Conservation (phyloP, 2,797 vertebrate genomes). For the Anabacerthia variegaticeps region DNA sequence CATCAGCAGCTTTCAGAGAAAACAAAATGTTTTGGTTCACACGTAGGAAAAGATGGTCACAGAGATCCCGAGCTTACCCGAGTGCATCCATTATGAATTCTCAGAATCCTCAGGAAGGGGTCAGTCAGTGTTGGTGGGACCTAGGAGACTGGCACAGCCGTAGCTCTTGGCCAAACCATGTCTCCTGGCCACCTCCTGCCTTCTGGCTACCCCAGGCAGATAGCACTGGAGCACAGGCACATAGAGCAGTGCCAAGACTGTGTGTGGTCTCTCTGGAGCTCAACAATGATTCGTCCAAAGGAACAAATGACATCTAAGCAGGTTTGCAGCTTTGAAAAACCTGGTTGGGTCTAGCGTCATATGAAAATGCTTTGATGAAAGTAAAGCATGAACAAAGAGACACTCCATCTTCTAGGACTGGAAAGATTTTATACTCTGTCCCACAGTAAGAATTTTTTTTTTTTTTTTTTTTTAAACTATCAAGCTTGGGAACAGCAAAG, state of each 20-base stretch:
- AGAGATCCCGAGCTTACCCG: background rate
- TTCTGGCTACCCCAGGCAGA: background rate
- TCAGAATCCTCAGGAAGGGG: background rate
- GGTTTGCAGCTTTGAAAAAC: background rate
- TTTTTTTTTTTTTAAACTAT: background rate
- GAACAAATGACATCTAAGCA: background rate
- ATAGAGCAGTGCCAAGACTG: background rate
- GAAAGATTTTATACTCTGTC: background rate
- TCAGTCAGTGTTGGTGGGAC: background rate
- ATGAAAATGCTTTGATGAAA: background rate
- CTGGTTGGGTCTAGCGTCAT: background rate
- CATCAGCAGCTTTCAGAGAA: background rate
- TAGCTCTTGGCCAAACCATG: background rate
- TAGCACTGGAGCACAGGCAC: background rate
- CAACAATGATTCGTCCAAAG: background rate
- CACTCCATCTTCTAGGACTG: background rate
- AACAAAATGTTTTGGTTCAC: background rate
- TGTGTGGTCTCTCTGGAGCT: background rate
- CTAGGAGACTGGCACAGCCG: background rate
- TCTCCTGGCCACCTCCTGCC: background rate
- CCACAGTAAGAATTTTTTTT: background rate
- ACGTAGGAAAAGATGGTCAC: background rate
- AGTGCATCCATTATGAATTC: background rate
- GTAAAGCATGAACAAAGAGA: background rate
- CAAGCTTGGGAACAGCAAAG: background rate